Evolutionary conservation across 2,113 vertebrate genomes (phyloP).

Genomic region (Chaenogobius annularis): DNA sequence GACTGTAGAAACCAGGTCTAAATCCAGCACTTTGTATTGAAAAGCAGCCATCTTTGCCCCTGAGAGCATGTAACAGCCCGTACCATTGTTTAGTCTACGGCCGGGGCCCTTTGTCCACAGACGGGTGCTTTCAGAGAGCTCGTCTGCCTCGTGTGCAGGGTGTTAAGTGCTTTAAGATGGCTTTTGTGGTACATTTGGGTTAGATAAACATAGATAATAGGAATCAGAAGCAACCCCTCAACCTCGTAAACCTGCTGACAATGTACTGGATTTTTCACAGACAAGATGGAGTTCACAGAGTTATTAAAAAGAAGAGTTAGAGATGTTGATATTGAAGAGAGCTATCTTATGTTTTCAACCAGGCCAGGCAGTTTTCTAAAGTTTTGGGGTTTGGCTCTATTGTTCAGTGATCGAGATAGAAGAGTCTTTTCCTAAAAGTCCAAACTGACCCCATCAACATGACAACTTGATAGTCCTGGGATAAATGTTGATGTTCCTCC

Average conservation of each 20-base stretch:
- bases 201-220: neutral
- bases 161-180: conserved; percentile 1
- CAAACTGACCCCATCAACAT: no score
- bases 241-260: neutral
- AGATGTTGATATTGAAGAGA: neutral
- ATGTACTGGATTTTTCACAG: neutral
- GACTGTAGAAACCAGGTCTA: neutral
- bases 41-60: neutral
- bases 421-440: neutral
- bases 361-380: neutral
- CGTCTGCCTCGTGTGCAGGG: neutral
- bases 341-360: neutral
- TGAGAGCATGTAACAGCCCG: conserved; percentile 2
- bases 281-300: neutral
- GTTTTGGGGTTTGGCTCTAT: neutral
- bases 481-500: no score
- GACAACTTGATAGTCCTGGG: no score
- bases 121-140: neutral
- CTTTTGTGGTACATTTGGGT: neutral
- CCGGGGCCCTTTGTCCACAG: neutral
- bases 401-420: neutral
- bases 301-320: neutral
- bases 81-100: conserved; percentile 5
- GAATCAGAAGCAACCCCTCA: neutral
- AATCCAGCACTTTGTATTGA: neutral